Base-by-base conservation (phyloP, 2,113 vertebrate genomes). In the Polypterus bichir region DNA sequence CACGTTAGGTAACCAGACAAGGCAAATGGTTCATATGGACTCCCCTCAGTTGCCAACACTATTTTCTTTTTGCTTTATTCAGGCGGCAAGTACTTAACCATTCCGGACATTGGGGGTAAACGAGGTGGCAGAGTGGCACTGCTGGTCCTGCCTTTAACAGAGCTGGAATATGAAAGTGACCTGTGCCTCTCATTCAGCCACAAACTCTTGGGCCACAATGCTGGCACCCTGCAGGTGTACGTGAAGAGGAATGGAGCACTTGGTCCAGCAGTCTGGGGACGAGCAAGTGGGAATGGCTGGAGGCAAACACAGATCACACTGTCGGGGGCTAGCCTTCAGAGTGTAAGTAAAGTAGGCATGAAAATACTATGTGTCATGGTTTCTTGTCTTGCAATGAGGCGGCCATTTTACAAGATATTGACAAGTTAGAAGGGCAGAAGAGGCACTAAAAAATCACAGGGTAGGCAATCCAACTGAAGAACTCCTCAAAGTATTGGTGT, bases 121-220 rank as follows among this genome's bases (percentile, higher is more conserved):
- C 70, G 76, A 7, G 86, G 71, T 2, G 90, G 89, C 5, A 77
- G 80, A 60, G 87, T 64, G 1, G 94, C 92, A 0, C 88, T 90
- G 58, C 81, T 99, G 51, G 76, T 90, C 65, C 84, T 99, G 6
- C 90, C 88, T 0, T 70, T 99, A 55, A 80, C 72, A 1, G 81
- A 73, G 7, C 48, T 72, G 65, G 79, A 82, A 83, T 83, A 79
- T 4, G 70, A 83, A 0, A 81, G 86, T 0, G 83, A 92, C 69
- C 65, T 98, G 69, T 99, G 96, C 73, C 77, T 99, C 69, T 92
- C 94, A 0, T 99, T 99, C 58, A 80, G 89, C 59, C 93, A 97
- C 73, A 92, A 88, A 68, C 81, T 98, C 70, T 81, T 86, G 0
- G 89, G 92, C 1, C 82, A 85, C 71, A 89, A 88, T n/a, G 79